Evolutionary conservation across 2,797 vertebrate genomes (phyloP).

Genomic region (Melanotaenia trifasciata): DNA sequence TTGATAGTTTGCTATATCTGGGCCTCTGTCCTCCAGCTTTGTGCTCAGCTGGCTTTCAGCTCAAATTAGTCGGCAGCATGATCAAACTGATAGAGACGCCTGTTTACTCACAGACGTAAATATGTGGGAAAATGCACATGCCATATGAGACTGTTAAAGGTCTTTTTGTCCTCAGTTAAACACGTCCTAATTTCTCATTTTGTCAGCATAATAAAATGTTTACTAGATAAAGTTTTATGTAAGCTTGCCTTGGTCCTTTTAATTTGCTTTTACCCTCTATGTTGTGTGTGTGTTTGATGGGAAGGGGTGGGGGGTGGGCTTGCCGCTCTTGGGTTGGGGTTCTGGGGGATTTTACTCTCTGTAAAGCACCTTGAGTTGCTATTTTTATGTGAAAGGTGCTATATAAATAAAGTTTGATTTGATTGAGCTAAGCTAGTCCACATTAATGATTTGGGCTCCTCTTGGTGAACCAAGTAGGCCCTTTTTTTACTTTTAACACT

Average conservation of each 20-base stretch:
- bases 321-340: no score
- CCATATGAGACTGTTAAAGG: background rate
- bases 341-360: no score
- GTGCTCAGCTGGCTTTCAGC: constrained; percentile 1
- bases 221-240: background rate
- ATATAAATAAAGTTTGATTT: no score
- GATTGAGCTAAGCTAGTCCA: no score
- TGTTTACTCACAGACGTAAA: background rate
- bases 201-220: background rate
- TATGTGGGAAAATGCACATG: background rate
- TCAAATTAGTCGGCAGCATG: constrained; percentile 42
- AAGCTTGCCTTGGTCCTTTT: no score
- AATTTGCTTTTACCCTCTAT: no score
- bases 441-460: background rate
- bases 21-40: constrained; percentile 23
- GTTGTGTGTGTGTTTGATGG: no score
- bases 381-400: no score
- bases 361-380: no score
- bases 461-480: background rate
- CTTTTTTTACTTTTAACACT: no score
- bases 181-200: background rate
- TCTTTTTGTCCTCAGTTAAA: background rate
- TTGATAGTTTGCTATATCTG: constrained; percentile 15
- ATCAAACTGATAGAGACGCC: constrained; percentile 34
- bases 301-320: no score